Conservation (phyloP, 2,888 invertebrate species). For the Mesoligia furuncula region DNA sequence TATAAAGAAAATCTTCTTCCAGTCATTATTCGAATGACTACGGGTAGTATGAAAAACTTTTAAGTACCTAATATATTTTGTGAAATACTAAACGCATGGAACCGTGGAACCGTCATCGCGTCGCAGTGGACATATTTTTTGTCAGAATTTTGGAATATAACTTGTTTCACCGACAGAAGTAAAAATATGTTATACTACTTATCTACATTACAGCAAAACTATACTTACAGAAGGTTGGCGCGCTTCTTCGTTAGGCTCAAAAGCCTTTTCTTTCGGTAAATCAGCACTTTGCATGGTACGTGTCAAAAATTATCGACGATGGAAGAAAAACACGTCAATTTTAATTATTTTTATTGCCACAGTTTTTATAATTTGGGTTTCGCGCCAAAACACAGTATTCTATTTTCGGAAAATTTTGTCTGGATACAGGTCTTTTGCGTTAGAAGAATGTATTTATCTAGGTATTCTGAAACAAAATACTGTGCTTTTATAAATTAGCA, state of each 20-base stretch:
- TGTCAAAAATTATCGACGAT: slow-evolving; percentile 11
- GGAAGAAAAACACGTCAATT: slow-evolving; percentile 38
- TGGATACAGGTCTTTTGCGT: slow-evolving; percentile 46
- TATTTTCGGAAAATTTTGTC: neutral
- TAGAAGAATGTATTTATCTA: neutral
- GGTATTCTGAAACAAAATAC: slow-evolving; percentile 29
- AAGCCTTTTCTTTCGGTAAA: slow-evolving; percentile 79
- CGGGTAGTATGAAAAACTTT: slow-evolving; percentile 10
- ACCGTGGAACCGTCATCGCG: neutral
- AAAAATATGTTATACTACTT: neutral
- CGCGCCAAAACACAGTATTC: slow-evolving; percentile 56
- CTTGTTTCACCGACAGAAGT: neutral
- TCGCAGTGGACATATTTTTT: neutral
- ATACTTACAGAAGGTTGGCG: slow-evolving; percentile 70
- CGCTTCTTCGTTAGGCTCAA: slow-evolving; percentile 82
- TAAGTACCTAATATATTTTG: too few relatives aligned
- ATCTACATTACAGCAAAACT: neutral
- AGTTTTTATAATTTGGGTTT: slow-evolving; percentile 38
- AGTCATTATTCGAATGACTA: neutral
- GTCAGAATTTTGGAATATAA: neutral
- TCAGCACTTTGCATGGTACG: slow-evolving; percentile 74
- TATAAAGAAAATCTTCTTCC: slow-evolving; percentile 25
- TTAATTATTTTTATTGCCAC: neutral
- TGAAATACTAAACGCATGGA: neutral
- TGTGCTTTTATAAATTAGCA: neutral